Evolutionary conservation across 1,140 invertebrate genomes (phyloP), one percentile per base, ranked within the genome.

Genomic region (Drosophila grimshawi): DNA sequence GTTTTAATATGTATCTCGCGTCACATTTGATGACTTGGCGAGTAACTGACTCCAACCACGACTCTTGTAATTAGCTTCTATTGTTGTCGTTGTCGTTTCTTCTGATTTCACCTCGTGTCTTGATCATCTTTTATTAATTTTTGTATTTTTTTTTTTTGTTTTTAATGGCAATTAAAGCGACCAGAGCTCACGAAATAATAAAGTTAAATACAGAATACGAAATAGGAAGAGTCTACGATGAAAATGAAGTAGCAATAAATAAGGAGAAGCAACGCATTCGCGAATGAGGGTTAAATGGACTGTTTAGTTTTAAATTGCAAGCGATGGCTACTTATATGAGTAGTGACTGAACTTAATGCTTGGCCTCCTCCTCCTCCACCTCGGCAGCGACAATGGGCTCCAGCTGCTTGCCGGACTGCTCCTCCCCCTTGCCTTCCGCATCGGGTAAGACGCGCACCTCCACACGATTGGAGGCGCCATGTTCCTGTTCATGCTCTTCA

Each of bases 321-420:
- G 32, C 49, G 69, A 77, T 55, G n/a, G 32, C 11, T 55, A 55
- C 33, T 11, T 37, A 19, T 62, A 39, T 65, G 83, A 65, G 60
- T 85, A 80, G 62, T 80, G 73, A 76, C 75, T 82, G 62, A 67
- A 51, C 35, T 69, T 80, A 86, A 63, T 91, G 76, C 71, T 76
- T 86, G 61, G 79, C 74, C 51, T 91, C 74, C 33, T 80, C 52
- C 29, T 82, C 56, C 32, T 77, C 76, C 1, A 74, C 57, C 19
- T 86, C 85, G 46, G 48, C 70, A 43, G 80, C 79, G 11, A 90
- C 73, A 46, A 90, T 91, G 2, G 90, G 86, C 10, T 85, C 73
- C 33, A 88, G 67, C 41, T 91, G 72, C 37, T 79, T 74, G 5
- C 86, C 80, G 43, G 75, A 74, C 29, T 68, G 76, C 19, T 81